Percentiles rank a stretch among this genome's conserved stretches.
Evolutionary conservation across 2,797 vertebrate genomes (phyloP).

Genomic region (Lindbergichthys nudifrons): DNA sequence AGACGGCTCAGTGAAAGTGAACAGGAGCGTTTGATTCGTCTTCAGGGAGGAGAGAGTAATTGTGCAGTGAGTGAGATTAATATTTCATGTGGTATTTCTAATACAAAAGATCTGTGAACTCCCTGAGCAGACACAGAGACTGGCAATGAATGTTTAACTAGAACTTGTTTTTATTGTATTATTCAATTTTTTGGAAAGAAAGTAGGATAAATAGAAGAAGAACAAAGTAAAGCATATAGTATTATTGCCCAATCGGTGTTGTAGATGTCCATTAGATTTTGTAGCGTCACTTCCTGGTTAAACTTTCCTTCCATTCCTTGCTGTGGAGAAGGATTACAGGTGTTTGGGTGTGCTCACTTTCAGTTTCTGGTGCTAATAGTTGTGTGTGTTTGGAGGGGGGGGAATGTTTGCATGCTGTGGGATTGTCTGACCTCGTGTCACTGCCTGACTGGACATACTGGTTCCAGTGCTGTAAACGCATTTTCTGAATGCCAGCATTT

Average conservation of each 20-base stretch:
- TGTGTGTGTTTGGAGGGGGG: not conserved
- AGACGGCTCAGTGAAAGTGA: constrained; percentile 11
- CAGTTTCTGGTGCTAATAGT: not conserved
- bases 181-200: no score
- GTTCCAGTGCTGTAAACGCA: not conserved
- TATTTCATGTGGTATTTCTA: no score
- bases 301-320: not conserved
- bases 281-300: not conserved
- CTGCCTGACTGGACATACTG: not conserved
- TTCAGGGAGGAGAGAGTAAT: not conserved
- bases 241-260: not conserved
- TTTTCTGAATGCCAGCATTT: not conserved
- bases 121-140: no score
- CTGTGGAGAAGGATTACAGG: no score
- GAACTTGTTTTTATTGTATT: no score
- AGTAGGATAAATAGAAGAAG: not conserved
- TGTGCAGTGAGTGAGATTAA: not conserved
- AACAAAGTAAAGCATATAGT: not conserved
- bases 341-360: not conserved
- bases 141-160: no score
- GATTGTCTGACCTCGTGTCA: not conserved
- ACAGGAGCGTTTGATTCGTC: constrained; percentile 11
- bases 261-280: not conserved
- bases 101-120: no score
- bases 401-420: not conserved